Conservation (phyloP, 2,113 vertebrate genomes). For the Mesoclemmys tuberculata region DNA sequence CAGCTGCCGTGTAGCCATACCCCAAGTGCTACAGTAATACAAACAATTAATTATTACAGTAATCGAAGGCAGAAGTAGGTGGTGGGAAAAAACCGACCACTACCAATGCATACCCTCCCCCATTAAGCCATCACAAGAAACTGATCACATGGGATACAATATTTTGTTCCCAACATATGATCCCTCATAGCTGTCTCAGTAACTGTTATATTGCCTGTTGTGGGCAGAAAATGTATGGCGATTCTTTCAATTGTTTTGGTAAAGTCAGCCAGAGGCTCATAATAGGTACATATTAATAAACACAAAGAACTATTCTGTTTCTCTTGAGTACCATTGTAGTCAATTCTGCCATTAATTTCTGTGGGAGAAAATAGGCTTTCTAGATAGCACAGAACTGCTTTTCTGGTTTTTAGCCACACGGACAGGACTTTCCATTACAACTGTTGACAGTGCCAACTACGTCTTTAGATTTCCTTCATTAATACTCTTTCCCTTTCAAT, state of each 20-base stretch:
- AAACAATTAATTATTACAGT: too few species aligned
- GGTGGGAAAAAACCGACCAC: too few species aligned
- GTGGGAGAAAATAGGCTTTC: not conserved
- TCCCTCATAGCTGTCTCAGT: not conserved
- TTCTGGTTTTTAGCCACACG: too few species aligned
- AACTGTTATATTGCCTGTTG: not conserved
- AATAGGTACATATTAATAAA: not conserved
- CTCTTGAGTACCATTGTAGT: too few species aligned
- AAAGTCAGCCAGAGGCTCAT: not conserved
- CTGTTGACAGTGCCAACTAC: not conserved
- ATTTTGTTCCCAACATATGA: too few species aligned
- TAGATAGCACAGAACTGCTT: not conserved
- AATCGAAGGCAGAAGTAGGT: too few species aligned
- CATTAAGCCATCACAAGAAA: too few species aligned
- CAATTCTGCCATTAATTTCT: too few species aligned
- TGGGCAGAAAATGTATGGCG: not conserved
- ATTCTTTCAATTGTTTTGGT: not conserved
- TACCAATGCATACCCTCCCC: too few species aligned
- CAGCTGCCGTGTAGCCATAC: too few species aligned
- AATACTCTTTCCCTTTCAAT: not conserved
- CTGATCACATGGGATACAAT: too few species aligned
- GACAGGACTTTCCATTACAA: not conserved
- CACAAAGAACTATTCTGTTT: not conserved
- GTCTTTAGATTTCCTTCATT: not conserved
- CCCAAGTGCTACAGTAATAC: too few species aligned